A percentile compares a stretch with the other conserved stretches of the same genome.
Evolutionary conservation across 2,113 vertebrate species (phyloP).

Genomic region (Cromileptes altivelis): DNA sequence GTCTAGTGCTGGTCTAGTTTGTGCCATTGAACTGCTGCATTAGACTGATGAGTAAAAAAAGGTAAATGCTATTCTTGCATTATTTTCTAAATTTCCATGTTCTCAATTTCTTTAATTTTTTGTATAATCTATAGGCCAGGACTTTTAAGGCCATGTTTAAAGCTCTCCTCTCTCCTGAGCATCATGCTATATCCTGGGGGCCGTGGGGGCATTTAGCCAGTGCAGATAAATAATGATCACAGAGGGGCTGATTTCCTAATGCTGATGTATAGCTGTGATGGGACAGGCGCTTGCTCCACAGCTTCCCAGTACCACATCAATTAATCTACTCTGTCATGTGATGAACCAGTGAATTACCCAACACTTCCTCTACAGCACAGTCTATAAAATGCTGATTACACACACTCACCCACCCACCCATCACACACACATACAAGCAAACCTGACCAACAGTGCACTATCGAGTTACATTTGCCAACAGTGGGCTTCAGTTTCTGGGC

Average conservation of each 20-base stretch:
- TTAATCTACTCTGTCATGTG: constrained; percentile 63
- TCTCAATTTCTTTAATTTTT: background rate
- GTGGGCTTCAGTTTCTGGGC: too few species aligned
- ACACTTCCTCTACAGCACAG: constrained; percentile 27
- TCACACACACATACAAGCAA: background rate
- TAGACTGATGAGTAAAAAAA: too few species aligned
- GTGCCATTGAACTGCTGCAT: too few species aligned
- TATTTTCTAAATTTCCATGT: too few species aligned
- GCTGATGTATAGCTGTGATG: constrained; percentile 61
- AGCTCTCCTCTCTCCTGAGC: constrained; percentile 12
- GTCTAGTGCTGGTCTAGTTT: too few species aligned
- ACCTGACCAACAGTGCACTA: too few species aligned
- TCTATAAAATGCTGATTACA: constrained; percentile 26
- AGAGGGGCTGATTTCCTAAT: constrained; percentile 54
- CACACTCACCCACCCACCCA: background rate
- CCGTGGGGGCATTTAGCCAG: constrained; percentile 38
- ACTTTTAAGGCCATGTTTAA: constrained; percentile 33
- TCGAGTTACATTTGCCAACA: too few species aligned
- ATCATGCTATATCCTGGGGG: background rate
- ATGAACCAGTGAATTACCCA: constrained; percentile 50
- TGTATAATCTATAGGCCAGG: background rate
- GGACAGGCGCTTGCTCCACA: constrained; percentile 65
- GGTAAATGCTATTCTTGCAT: too few species aligned
- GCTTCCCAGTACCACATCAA: constrained; percentile 45
- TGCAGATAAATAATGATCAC: constrained; percentile 64